Evolutionary conservation across 2,888 invertebrate genomes (phyloP), one percentile per base, ranked within the genome.

Genomic region (Mesodorylaimus sp.): DNA sequence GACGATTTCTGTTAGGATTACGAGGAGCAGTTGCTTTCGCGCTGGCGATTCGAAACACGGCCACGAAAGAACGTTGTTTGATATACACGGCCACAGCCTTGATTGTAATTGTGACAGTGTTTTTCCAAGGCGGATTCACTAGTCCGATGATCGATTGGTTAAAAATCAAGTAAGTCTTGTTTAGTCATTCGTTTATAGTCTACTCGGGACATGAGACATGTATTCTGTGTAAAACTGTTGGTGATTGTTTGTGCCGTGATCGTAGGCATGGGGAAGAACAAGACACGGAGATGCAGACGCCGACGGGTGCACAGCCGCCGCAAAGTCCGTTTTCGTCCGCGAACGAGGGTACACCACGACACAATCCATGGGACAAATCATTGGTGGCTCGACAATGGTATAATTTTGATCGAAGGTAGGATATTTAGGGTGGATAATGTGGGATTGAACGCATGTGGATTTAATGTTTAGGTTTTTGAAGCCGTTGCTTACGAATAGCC

Each of bases 21-120:
- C 77, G 93, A 55, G 95, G 95, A 19, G 95, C 95, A 7, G 91
- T 97, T 81, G 91, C 93, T 1, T 97, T 93, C 72, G 93, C 95
- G 1, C 73, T 97, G 56, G 91, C 95, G 1, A 91, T 93, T 57
- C 77, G 91, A 50, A 93, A 95, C 70, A 93, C 91, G 1, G 79
- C 86, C 47, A 86, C 88, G 0, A 83, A 83, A 60, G 83, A 87
- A 28, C 75, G 91, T 36, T 86, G 88, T 68, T 81, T 87, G 2
- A 89, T 95, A 81, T 72, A 93, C 57, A 88, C 93, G 0, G 86
- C 93, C 42, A 95, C 95, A 1, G 87, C 91, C 48, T 73, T 93
- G 53, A 89, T 95, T 60, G 93, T 93, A 29, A 87, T 95, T 60
- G 77, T 85, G 19, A 93, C 95, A 3, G 95, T 97, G 16, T 82